Evolutionary conservation across 2,797 vertebrate genomes (phyloP).

Genomic region (Intellagama lesueurii): DNA sequence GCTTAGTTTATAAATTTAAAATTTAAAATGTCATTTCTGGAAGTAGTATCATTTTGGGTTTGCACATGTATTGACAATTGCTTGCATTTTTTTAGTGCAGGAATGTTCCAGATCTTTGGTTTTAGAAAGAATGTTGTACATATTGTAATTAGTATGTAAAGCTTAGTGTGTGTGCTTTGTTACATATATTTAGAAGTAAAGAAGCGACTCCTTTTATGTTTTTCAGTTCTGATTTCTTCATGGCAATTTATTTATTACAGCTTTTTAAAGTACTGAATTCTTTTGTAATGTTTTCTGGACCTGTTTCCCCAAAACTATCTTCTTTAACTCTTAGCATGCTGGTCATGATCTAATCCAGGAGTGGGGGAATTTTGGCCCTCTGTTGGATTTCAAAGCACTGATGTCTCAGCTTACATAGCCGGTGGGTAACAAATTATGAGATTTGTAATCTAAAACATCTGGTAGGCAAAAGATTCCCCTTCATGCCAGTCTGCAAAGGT

Average conservation of each 20-base stretch:
- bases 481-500: background rate
- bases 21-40: conserved; percentile 50
- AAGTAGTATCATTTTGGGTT: conserved; percentile 39
- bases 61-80: conserved; percentile 30
- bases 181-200: conserved; percentile 31
- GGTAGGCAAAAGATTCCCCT: background rate
- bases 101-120: conserved; percentile 66
- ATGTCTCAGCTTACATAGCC: too few species aligned
- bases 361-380: background rate
- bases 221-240: background rate
- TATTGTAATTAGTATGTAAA: conserved; percentile 23
- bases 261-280: background rate
- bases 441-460: background rate
- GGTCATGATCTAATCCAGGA: background rate
- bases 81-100: conserved; percentile 50
- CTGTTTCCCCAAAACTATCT: background rate
- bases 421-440: background rate
- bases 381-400: background rate
- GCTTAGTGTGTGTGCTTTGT: background rate
- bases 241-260: background rate
- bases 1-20: conserved; percentile 48
- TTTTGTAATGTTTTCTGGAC: background rate
- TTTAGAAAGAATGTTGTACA: conserved; percentile 42
- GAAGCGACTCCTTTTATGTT: background rate
- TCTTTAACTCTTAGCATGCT: background rate